Percentiles rank a stretch among this genome's conserved stretches.
These are phyloP conservation scores for Drosophila prostipennis DNA, from an alignment of 2,888 invertebrate genomes.

Conservation along the genomic window DNA sequence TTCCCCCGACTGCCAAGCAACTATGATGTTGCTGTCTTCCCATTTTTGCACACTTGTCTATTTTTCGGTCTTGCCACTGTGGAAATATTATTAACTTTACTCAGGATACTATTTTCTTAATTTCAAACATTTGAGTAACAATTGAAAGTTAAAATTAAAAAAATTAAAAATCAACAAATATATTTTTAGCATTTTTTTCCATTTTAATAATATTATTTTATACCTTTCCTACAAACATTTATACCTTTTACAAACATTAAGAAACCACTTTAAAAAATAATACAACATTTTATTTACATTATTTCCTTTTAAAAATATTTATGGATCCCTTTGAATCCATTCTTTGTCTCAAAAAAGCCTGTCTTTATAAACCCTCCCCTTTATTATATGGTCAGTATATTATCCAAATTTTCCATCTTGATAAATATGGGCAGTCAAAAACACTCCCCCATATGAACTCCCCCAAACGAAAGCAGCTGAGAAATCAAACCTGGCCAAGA, in stretches of 20 bases:
- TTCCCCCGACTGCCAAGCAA: slow-evolving; percentile 69
- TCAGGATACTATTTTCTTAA: too few relatives aligned
- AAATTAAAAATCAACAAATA: too few relatives aligned
- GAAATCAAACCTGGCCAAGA: slow-evolving; percentile 36
- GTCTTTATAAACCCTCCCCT: background rate
- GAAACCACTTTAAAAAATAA: too few relatives aligned
- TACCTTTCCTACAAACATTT: too few relatives aligned
- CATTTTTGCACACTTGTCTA: slow-evolving; percentile 39
- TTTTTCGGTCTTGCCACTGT: slow-evolving; percentile 44
- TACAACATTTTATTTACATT: too few relatives aligned
- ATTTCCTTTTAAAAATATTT: too few relatives aligned
- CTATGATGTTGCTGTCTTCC: slow-evolving; percentile 49
- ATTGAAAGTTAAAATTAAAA: too few relatives aligned
- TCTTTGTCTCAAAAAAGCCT: background rate
- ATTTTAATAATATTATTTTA: too few relatives aligned
- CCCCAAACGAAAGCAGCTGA: slow-evolving; percentile 4
- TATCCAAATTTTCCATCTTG: background rate
- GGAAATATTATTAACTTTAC: slow-evolving; percentile 21
- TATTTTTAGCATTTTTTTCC: too few relatives aligned
- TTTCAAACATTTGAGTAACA: too few relatives aligned
- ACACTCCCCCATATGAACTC: slow-evolving; percentile 9
- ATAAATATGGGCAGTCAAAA: slow-evolving; percentile 2
- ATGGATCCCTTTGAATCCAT: background rate
- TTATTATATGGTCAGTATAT: background rate
- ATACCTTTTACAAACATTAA: too few relatives aligned